A percentile compares a stretch with the other conserved stretches of the same genome.
phyloP scores from a whole-genome alignment of 2,888 invertebrate species.

The Tetragonula carbonaria region DNA sequence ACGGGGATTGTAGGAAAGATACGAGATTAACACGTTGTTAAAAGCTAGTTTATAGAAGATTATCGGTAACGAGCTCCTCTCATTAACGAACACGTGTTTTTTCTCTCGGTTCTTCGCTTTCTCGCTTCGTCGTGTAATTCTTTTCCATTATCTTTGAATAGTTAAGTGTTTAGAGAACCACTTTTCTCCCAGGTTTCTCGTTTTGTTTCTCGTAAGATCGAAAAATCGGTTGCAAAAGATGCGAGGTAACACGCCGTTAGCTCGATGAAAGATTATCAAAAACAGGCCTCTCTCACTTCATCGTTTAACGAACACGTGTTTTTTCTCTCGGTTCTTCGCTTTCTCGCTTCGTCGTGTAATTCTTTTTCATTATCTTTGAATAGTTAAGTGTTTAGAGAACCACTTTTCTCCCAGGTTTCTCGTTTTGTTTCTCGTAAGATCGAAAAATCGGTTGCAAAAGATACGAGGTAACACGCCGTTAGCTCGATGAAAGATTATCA shows the following conservation, averaged over 20 bases:
- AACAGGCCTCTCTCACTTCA: too few relatives aligned
- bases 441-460: too few relatives aligned
- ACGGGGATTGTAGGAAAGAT: background rate
- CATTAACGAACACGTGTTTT: background rate
- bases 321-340: too few relatives aligned
- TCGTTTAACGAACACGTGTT: too few relatives aligned
- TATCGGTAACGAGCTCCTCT: background rate
- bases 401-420: background rate
- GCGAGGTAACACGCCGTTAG: too few relatives aligned
- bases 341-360: background rate
- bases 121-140: background rate
- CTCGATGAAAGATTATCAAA: too few relatives aligned
- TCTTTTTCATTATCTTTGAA: background rate
- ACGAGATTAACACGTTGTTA: constrained; percentile 1
- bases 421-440: too few relatives aligned
- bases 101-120: too few relatives aligned
- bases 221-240: too few relatives aligned
- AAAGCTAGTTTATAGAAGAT: constrained; percentile 15
- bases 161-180: background rate
- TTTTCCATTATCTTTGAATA: background rate
- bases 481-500: too few relatives aligned
- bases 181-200: background rate
- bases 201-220: too few relatives aligned
- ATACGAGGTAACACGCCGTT: too few relatives aligned
- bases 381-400: background rate